Evolutionary conservation across 30 jellyfish, hydroid and myxozoan species (phyloP).

Genomic region (Turritopsis rubra): DNA sequence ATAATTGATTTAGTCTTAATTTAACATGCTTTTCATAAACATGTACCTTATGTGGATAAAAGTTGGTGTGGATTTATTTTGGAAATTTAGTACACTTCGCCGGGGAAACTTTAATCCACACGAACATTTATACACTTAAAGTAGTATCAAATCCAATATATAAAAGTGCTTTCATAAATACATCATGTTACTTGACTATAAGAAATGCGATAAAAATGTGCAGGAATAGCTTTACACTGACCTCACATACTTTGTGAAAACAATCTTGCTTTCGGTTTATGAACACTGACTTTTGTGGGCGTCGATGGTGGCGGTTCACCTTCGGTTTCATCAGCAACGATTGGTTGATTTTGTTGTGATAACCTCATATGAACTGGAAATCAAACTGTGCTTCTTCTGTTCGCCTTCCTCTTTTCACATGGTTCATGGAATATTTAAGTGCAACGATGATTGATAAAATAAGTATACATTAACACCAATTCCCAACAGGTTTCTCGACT

Average conservation of each 20-base stretch:
- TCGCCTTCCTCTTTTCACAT: neutral
- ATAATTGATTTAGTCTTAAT: too few relatives aligned
- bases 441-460: neutral
- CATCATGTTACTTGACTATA: too few relatives aligned
- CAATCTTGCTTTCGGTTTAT: neutral
- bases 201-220: too few relatives aligned
- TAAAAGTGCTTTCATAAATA: too few relatives aligned
- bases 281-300: neutral
- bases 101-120: too few relatives aligned
- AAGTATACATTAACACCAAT: neutral
- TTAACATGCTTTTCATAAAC: too few relatives aligned
- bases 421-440: neutral
- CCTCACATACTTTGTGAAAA: neutral
- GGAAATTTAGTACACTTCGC: too few relatives aligned
- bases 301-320: neutral
- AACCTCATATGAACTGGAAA: slow-evolving; percentile 31
- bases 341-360: slow-evolving; percentile 27
- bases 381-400: slow-evolving; percentile 31
- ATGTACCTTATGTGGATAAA: too few relatives aligned
- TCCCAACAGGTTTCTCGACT: neutral
- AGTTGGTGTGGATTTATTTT: too few relatives aligned
- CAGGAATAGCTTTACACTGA: neutral
- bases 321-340: slow-evolving; percentile 4
- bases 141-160: too few relatives aligned
- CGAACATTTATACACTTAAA: too few relatives aligned